Evolutionary conservation across 2,888 invertebrate species (phyloP).

Genomic region (Leptinotarsa rubiginosa): DNA sequence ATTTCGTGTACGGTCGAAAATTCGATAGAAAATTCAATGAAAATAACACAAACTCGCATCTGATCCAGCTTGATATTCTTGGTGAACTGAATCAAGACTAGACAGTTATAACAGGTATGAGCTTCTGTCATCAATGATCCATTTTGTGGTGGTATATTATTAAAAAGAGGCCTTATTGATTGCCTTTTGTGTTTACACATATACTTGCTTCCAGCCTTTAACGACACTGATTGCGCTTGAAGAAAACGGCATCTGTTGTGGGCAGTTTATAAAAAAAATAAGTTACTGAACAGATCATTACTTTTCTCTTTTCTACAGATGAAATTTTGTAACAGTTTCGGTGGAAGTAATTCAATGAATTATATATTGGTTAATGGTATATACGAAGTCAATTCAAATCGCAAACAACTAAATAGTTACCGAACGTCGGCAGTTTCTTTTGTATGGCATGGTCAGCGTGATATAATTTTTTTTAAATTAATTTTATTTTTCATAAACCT

Average conservation of each 20-base stretch:
- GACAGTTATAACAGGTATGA: conserved; percentile 17
- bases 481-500: no score
- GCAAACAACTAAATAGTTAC: no score
- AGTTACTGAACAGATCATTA: no score
- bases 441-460: no score
- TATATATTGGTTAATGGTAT: no score
- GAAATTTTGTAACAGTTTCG: no score
- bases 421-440: no score
- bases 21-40: conserved; percentile 30
- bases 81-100: background rate
- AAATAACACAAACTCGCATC: conserved; percentile 22
- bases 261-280: no score
- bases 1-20: conserved; percentile 27
- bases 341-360: no score
- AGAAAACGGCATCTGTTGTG: conserved; percentile 5
- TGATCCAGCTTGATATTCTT: background rate
- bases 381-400: no score
- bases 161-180: conserved; percentile 24
- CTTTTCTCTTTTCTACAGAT: no score
- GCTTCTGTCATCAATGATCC: conserved; percentile 23
- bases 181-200: conserved; percentile 29
- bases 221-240: conserved; percentile 27
- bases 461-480: no score
- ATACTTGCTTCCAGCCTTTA: conserved; percentile 25
- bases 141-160: background rate